Evolutionary conservation across 2,113 vertebrate genomes (phyloP), one percentile per base, ranked within the genome.

Genomic region (Engraulis encrasicolus): DNA sequence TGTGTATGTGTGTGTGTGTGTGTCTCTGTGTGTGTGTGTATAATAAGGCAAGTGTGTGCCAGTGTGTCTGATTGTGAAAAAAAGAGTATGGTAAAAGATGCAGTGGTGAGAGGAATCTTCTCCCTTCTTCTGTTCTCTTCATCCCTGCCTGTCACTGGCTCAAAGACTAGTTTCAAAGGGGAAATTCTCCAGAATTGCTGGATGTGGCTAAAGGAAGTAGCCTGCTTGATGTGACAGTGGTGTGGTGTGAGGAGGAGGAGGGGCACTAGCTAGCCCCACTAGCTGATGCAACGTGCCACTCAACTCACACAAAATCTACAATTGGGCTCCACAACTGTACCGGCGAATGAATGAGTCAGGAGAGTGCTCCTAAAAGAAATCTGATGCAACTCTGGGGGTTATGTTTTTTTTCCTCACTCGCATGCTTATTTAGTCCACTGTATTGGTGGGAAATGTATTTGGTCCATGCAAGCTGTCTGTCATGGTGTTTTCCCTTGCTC

Each of bases 151-250:
- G 48, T 37, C 20, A 27, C 58, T 9, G 58, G 31, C 31, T 27
- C 58, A 66, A 66, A 66, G 31, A n/a, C 20, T n/a, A 58, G 36
- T 50, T 83, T 83, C 74, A 54, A 84, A 80, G 97, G 98, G 97
- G 98, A 91, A 96, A 98, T 78, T 92, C 90, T 96, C 79, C 96
- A 97, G 38, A 95, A 94, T 61, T 97, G 97, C 86, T 93, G 97
- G 52, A 95, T 97, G 52, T 94, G 97, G 89, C 61, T 81, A 71
- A 78, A 80, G 15, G 31, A 50, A 77, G 84, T 34, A 2, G 83
- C 77, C 45, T 85, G 83, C 34, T 80, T 34, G 34, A 37, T 40
- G n/a, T 77, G 78, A 74, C 54, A 36, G 18, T n/a, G 40, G 80
- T 31, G 80, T 80, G 79, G 18, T 66, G 23, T 27, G 23, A 66